These are phyloP conservation scores for Trichomalopsis sarcophagae DNA, from an alignment of 1,140 invertebrate species.

Conservation along the genomic window DNA sequence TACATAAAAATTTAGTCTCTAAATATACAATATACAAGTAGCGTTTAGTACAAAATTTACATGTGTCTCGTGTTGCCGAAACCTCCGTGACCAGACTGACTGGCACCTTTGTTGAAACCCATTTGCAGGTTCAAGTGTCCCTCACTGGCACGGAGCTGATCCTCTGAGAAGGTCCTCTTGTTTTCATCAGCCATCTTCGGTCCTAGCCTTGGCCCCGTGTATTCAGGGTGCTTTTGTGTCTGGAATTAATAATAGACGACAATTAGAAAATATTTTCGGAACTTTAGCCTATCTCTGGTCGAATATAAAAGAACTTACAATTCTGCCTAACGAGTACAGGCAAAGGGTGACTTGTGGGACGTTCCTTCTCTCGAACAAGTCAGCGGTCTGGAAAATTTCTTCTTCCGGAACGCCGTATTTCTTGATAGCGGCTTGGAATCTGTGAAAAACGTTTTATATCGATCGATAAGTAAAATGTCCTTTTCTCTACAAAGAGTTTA, in stretches of 20 bases:
- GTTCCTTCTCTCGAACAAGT: slow-evolving; percentile 97
- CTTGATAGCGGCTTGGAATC: slow-evolving; percentile 94
- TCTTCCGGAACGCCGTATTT: slow-evolving; percentile 96
- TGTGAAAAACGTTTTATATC: slow-evolving; percentile 58
- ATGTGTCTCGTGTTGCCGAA: slow-evolving; percentile 97
- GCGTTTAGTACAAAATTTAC: slow-evolving; percentile 73
- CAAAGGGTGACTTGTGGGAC: slow-evolving; percentile 96
- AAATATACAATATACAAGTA: slow-evolving; percentile 46
- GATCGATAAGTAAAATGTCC: neutral
- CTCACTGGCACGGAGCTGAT: slow-evolving; percentile 93
- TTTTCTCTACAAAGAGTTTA: too few relatives aligned
- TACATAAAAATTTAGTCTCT: slow-evolving; percentile 40
- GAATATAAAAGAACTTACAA: slow-evolving; percentile 80
- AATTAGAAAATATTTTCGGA: neutral
- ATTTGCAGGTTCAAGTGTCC: slow-evolving; percentile 95
- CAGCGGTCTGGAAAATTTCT: slow-evolving; percentile 99
- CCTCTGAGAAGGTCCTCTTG: slow-evolving; percentile 94
- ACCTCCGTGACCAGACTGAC: slow-evolving; percentile 88
- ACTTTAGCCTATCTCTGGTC: too few relatives aligned
- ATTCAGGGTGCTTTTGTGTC: slow-evolving; percentile 97
- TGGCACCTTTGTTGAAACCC: slow-evolving; percentile 96
- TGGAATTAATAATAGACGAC: slow-evolving; percentile 59
- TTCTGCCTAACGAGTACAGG: slow-evolving; percentile 90
- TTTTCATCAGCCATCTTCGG: slow-evolving; percentile 97
- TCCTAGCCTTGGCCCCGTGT: slow-evolving; percentile 89